Evolutionary conservation across 2,797 vertebrate genomes (phyloP).

Genomic region (Remorina albescens): DNA sequence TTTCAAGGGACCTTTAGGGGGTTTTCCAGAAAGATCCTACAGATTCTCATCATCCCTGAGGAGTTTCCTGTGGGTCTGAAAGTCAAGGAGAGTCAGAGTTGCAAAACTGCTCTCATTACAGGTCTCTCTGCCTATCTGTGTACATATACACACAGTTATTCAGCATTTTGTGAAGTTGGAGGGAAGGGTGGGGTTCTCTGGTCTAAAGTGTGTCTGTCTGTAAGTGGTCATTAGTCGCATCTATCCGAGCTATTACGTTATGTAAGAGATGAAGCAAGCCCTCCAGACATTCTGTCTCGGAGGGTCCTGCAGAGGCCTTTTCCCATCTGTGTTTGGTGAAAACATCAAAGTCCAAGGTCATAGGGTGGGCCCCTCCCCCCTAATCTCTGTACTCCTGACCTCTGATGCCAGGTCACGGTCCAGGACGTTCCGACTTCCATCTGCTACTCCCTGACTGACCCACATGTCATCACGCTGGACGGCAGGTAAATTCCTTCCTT

Average conservation of each 20-base stretch:
- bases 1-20: too few relatives aligned
- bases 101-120: conserved; percentile 20
- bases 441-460: conserved; percentile 88
- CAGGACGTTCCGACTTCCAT: conserved; percentile 84
- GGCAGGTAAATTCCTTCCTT: conserved; percentile 78
- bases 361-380: conserved; percentile 5
- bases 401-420: conserved; percentile 77
- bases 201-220: conserved; percentile 5
- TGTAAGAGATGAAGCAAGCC: conserved; percentile 34
- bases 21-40: background rate
- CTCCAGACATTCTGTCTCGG: conserved; percentile 50
- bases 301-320: conserved; percentile 8
- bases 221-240: conserved; percentile 11
- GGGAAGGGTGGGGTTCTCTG: background rate
- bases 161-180: conserved; percentile 7
- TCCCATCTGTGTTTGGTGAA: conserved; percentile 71
- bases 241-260: conserved; percentile 21
- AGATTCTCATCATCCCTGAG: background rate
- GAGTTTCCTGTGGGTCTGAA: background rate
- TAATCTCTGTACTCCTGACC: conserved; percentile 48
- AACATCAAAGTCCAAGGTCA: conserved; percentile 68
- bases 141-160: conserved; percentile 40
- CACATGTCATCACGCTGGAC: conserved; percentile 87
- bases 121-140: conserved; percentile 30
- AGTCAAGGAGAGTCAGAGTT: background rate